A percentile compares a stretch with the other conserved stretches of the same genome.
Conservation (phyloP, 1,140 invertebrate genomes). For the Drosophila sucinea region DNA sequence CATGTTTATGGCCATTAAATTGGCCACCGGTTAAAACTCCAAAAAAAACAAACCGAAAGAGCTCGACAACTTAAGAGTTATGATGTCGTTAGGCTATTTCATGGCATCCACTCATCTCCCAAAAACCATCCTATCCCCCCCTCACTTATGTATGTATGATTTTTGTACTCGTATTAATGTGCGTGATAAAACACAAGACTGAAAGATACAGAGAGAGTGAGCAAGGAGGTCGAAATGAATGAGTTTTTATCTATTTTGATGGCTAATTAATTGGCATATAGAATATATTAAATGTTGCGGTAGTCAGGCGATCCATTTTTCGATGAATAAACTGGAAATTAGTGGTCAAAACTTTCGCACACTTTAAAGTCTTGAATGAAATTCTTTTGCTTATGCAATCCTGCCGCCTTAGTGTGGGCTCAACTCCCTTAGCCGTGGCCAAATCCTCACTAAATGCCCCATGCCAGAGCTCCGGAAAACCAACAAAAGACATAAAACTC, state of each 20-base stretch:
- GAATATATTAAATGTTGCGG: conserved; percentile 18
- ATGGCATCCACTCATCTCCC: conserved; percentile 40
- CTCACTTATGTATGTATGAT: conserved; percentile 37
- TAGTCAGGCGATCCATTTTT: not conserved
- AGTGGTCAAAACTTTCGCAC: too few species aligned
- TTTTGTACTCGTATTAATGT: conserved; percentile 25
- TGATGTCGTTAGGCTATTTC: conserved; percentile 67
- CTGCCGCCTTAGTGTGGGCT: conserved; percentile 9
- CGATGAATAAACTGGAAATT: too few species aligned
- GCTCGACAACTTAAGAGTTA: conserved; percentile 52
- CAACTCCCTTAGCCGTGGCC: not conserved
- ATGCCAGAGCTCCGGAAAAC: not conserved
- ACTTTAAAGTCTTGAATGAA: conserved; percentile 38
- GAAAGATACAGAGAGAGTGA: not conserved
- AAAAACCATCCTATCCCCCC: conserved; percentile 16
- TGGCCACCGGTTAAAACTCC: conserved; percentile 68
- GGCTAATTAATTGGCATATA: conserved; percentile 56
- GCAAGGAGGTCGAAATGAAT: not conserved
- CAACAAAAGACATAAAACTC: conserved; percentile 57
- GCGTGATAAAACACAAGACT: conserved; percentile 35
- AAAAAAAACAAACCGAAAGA: conserved; percentile 25
- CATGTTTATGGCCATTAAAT: conserved; percentile 77
- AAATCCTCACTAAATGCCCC: conserved; percentile 29
- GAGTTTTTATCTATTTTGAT: conserved; percentile 39
- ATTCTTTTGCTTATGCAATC: conserved; percentile 24